Evolutionary conservation across 1,140 invertebrate species (phyloP), one percentile per base, ranked within the genome.

Genomic region (Goniozus legneri): DNA sequence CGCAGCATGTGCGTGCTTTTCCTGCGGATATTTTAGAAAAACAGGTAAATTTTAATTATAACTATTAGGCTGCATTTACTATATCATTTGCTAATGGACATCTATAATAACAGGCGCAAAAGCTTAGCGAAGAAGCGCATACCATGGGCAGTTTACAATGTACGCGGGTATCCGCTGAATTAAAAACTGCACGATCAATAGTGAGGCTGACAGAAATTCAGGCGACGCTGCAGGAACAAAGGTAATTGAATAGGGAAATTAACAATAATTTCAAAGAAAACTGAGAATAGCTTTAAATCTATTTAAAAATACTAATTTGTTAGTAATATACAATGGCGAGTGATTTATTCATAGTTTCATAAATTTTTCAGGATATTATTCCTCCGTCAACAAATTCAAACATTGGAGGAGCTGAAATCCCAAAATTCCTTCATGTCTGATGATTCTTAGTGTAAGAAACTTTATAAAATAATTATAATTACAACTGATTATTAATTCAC

Each of bases 221-320:
- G 80, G 92, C 94, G 46, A 97, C 94, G 51, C 79, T 97, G 72
- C 92, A 96, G 80, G 93, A 97, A 82, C 93, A 97, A 82, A 94
- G 94, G 92, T 95, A 68, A 70, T 78, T 75, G 44, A 36, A 38
- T 35, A 20, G 3, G 8, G 36, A 24, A 4, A 12, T 1, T 12
- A 8, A 37, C 31, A 24, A 39, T 15, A 44, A 39, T 30, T 13
- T 15, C 18, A 38, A 3, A 30, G 39, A 32, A 27, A 39, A 39
- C 27, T 30, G 7, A 8, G n/a, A 27, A 37, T 24, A 14, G 21
- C 3, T 14, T 21, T 13, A 21, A 20, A 35, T 40, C 24, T 34
- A 8, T 38, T 44, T 44, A 7, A 35, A 3, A 52, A 45, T 48
- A 15, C 24, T 44, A 8, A 30, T n/a, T 31, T 10, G 16, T 33